Evolutionary conservation across 2,888 invertebrate species (phyloP), one percentile per base, ranked within the genome.

Genomic region (Octodonta nipae): DNA sequence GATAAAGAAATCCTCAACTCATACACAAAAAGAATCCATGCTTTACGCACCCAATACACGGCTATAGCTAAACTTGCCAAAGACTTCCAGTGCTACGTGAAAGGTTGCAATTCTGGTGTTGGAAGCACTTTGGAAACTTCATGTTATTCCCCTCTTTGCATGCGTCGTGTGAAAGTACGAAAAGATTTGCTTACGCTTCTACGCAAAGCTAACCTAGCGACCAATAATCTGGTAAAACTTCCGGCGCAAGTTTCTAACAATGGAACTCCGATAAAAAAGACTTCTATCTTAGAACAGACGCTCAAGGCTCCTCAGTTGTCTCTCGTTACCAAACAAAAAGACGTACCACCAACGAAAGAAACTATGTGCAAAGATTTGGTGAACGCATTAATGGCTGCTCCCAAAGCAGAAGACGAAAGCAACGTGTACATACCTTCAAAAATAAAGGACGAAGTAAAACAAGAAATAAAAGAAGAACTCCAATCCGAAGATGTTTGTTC

Each of bases 111-210:
- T 55, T 71, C 71, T 30, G 56, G 56, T 34, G 42, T 56, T 59
- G 42, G 58, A 59, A 37, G 67, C 61, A 47, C 56, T 54, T 34
- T 68, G 60, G 56, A 76, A 52, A 62, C 63, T 0, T 67, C 61
- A 29, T 88, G 88, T 50, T 89, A 83, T 55, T 88, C 88, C 1
- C 84, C 87, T 0, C 58, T 81, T 28, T 89, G 88, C 54, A 65
- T 83, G 32, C 77, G 78, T 52, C 78, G 81, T 53, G 73, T 71
- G 4, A 71, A 71, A 44, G 65, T 85, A 3, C 70, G 84, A 29
- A 73, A 74, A 43, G 78, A 84, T 49, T 58, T 86, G 29, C 54
- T 77, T 45, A 47, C 67, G 35, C 50, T 76, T 45, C 51, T 76
- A 52, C 61, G 78, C 54, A 75, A 70, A 54, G 75, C 75, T 3